Percentiles rank a stretch among this genome's conserved stretches.
phyloP scores from a whole-genome alignment of 2,113 vertebrate species.

The Gambusia affinis region DNA sequence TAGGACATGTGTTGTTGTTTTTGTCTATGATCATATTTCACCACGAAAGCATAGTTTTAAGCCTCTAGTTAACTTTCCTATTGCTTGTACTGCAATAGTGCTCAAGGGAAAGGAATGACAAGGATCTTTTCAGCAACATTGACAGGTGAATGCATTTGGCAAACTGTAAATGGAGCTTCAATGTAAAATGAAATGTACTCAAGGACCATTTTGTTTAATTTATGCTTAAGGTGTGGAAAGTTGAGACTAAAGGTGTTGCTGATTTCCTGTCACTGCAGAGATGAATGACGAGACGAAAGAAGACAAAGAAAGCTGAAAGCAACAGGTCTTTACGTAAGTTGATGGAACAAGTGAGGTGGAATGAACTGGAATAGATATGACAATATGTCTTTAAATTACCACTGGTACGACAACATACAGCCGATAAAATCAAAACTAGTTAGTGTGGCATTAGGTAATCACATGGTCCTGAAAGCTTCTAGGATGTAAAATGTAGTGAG shows the following conservation, averaged over 20 bases:
- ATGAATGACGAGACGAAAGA: constrained; percentile 32
- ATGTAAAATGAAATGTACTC: constrained; percentile 7
- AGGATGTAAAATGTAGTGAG: too few species aligned
- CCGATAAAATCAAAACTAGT: too few species aligned
- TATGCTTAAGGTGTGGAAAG: constrained; percentile 6
- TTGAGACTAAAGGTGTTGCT: constrained; percentile 40
- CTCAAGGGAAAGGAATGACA: constrained; percentile 28
- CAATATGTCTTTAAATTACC: too few species aligned
- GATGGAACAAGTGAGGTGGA: too few species aligned
- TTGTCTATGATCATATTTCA: not conserved
- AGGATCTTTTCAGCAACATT: constrained; percentile 20
- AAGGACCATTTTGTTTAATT: constrained; percentile 11
- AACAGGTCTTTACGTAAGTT: too few species aligned
- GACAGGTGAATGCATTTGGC: constrained; percentile 28
- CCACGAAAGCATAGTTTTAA: not conserved
- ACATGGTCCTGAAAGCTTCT: not conserved
- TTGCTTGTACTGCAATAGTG: not conserved
- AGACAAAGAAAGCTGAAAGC: too few species aligned
- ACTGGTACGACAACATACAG: too few species aligned
- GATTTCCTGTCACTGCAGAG: constrained; percentile 35
- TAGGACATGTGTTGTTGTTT: not conserved
- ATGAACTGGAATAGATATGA: too few species aligned
- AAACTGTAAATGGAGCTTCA: constrained; percentile 18
- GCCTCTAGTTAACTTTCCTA: not conserved
- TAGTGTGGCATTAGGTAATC: too few species aligned